These are phyloP conservation scores for Caenorhabditis sinica DNA, from an alignment of 2,888 invertebrate species.

Conservation along the genomic window DNA sequence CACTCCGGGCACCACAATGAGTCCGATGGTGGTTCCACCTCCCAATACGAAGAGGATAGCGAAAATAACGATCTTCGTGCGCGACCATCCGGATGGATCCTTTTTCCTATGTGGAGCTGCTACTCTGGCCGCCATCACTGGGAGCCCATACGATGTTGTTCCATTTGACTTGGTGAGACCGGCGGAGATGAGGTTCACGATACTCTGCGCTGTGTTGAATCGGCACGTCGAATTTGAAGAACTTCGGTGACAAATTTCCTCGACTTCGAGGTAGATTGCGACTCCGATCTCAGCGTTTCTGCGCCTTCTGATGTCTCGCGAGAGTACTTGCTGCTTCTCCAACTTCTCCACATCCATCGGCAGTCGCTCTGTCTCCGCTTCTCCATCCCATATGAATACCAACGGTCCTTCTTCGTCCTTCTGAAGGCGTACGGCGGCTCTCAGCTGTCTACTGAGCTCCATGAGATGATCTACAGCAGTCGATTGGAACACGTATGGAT, in stretches of 20 bases:
- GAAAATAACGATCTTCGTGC: conserved; percentile 23
- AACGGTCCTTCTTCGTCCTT: conserved; percentile 73
- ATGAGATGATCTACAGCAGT: conserved; percentile 72
- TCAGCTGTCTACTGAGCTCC: conserved; percentile 70
- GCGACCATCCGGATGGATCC: conserved; percentile 1
- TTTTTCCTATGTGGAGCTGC: conserved; percentile 16
- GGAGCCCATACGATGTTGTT: conserved; percentile 39
- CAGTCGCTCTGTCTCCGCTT: conserved; percentile 55
- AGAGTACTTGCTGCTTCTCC: conserved; percentile 21
- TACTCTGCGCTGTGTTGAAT: conserved; percentile 75
- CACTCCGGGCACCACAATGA: conserved; percentile 26
- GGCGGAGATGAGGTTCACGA: conserved; percentile 78
- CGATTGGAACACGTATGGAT: conserved; percentile 68
- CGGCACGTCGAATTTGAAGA: conserved; percentile 14
- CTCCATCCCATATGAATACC: conserved; percentile 77
- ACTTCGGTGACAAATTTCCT: conserved; percentile 73
- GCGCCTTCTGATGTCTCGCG: conserved; percentile 23
- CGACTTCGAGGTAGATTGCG: conserved; percentile 69
- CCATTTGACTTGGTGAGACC: conserved; percentile 70
- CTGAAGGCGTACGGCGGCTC: conserved; percentile 74
- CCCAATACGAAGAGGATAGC: conserved; percentile 31
- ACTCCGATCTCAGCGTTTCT: conserved; percentile 48
- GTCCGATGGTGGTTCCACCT: conserved; percentile 47
- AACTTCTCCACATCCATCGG: conserved; percentile 56
- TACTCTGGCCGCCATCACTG: conserved; percentile 64